Base-by-base conservation (phyloP, 2,888 invertebrate species). In the Sturmia bella region DNA sequence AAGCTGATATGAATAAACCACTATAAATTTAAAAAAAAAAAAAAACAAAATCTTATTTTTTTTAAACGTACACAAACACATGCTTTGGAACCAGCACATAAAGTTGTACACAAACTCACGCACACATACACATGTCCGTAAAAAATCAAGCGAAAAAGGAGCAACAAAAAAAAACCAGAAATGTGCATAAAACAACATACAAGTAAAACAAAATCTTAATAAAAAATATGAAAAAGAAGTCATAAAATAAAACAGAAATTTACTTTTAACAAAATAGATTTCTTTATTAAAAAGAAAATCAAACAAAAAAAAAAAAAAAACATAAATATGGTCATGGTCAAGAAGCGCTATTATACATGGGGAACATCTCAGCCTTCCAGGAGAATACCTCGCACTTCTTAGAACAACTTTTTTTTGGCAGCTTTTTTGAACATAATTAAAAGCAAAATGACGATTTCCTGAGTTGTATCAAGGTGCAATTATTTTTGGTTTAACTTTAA, bases 1-100 rank as follows among this genome's bases (percentile, higher is more conserved):
- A 32, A 80, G 56, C 64, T 59, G 78, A 72, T 78, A 82, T 78
- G 82, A 82, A 78, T 82, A 82, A 82, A 82, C 77, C 74, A 78
- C 82, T 82, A 78, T 82, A 78, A 82, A 74, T 82, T 68, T 66
- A 37, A 1, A 15, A 68, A 63, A 80, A 73, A 72, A 45, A 15
- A 56, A 24, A 50, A 21, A 54, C 50, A 21, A 15, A 50, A 64
- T n/a, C n/a, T 27, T 27, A 13, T 32, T 32, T 32, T 27, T 27
- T 27, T 27, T 27, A 57, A 32, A 57, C 19, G 21, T 52, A 52
- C 17, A 45, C 54, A 43, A 66, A 37, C 52, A 45, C 52, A 61
- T 50, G 63, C 52, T 4, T 21, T 54, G 32, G 57, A 21, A 79
- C 66, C 43, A 61, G 61, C 59, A 57, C 17, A 54, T 57, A 48